Percentiles rank a stretch among this genome's conserved stretches.
phyloP scores from a whole-genome alignment of 1,140 invertebrate genomes.

The Platyscapa corneri region DNA sequence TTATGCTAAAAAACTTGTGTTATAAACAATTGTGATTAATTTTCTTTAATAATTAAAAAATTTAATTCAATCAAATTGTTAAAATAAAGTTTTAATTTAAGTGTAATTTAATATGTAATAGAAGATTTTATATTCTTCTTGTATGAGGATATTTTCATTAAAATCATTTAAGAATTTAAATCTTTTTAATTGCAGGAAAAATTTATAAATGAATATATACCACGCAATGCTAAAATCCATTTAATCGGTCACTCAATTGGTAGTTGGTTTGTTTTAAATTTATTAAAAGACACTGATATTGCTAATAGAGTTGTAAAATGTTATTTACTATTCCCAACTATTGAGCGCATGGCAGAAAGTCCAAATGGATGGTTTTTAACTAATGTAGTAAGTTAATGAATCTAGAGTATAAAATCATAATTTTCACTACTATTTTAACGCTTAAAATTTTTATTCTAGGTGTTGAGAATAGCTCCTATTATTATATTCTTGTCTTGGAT shows the following conservation, averaged over 20 bases:
- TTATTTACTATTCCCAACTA: conserved; percentile 88
- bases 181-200: conserved; percentile 70
- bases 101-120: no score
- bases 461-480: conserved; percentile 74
- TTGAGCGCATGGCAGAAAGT: conserved; percentile 84
- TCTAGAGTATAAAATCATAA: not conserved
- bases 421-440: not conserved
- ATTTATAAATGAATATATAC: conserved; percentile 84
- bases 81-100: no score
- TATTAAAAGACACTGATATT: conserved; percentile 78
- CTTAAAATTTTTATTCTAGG: conserved; percentile 53
- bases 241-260: conserved; percentile 91
- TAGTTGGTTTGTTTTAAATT: conserved; percentile 84
- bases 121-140: no score
- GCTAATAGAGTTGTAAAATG: conserved; percentile 73
- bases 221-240: conserved; percentile 80
- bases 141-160: no score
- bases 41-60: not conserved
- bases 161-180: no score
- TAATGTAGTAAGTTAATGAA: conserved; percentile 69
- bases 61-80: not conserved
- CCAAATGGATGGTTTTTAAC: conserved; percentile 80
- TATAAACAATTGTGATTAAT: not conserved
- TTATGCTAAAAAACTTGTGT: no score
- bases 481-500: conserved; percentile 77